Evolutionary conservation across 2,113 vertebrate genomes (phyloP), one percentile per base, ranked within the genome.

Genomic region (Pelmatolapia mariae): DNA sequence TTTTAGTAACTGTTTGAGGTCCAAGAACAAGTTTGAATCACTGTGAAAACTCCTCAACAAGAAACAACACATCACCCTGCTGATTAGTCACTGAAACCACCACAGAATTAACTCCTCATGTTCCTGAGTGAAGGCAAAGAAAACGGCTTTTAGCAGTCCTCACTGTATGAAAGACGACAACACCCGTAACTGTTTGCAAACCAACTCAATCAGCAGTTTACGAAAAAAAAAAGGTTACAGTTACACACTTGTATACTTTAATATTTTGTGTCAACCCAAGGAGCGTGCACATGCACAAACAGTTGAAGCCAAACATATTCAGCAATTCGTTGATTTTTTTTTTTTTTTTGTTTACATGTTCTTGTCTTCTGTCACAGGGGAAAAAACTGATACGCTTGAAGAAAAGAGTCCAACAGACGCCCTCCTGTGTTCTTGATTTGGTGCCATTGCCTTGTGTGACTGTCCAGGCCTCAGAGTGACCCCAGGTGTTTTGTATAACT

Each of bases 401-500:
- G 11, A 81, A 84, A 84, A 87, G 18, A 78, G 71, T 50, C 71
- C 45, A 78, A 73, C 29, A 59, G 71, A 76, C 36, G 24, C 47
- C 31, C 85, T 57, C 85, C 84, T 81, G 57, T 88, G 29, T 80
- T 89, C 47, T 59, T 78, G 54, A 59, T 84, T 80, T 0, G 6
- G 33, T 63, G 63, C 6, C 4, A 56, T 54, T 43, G 54, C 33
- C 40, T 68, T 63, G 47, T 94, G 82, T 33, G 57, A 91, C 82
- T 45, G 71, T 50, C 26, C 73, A 82, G 83, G 31, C 87, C 86
- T 85, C 82, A 63, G 76, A 86, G 54, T 93, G 87, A 94, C 80
- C 90, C n/a, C 82, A 86, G 68, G 45, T 88, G 83, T 81, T 89
- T 83, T 91, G 82, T 76, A 9, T 50, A 82, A 92, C 47, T 89